Conservation (phyloP, 1,140 invertebrate species). For the Macrobrachium nipponense region DNA sequence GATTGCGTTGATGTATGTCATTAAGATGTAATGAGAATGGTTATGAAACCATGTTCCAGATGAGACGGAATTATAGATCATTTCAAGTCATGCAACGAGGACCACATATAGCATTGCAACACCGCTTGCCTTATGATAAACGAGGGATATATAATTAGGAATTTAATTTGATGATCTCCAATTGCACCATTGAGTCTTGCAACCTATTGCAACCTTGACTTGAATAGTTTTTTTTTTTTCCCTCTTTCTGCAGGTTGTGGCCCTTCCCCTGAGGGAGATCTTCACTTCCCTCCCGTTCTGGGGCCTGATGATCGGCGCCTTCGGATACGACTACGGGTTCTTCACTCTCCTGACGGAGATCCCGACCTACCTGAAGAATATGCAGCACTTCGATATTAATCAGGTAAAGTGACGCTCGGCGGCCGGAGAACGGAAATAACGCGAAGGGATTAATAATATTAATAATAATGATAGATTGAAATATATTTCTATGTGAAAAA, state of each 20-base stretch:
- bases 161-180: too few species aligned
- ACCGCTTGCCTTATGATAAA: background rate
- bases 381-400: constrained; percentile 50
- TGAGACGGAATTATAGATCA: background rate
- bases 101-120: background rate
- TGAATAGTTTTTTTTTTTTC: background rate
- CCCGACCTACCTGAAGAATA: constrained; percentile 57
- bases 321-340: constrained; percentile 52
- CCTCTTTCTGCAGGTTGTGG: background rate
- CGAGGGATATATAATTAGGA: too few species aligned
- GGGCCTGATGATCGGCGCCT: constrained; percentile 29
- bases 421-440: background rate
- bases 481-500: too few species aligned
- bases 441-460: background rate
- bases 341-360: constrained; percentile 50
- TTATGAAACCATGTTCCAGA: background rate
- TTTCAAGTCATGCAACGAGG: background rate
- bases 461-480: too few species aligned
- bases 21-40: too few species aligned
- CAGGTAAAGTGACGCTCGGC: constrained; percentile 2
- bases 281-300: constrained; percentile 40
- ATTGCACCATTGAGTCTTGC: too few species aligned
- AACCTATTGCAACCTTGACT: too few species aligned
- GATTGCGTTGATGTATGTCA: too few species aligned
- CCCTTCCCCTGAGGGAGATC: constrained; percentile 40